Base-by-base conservation (phyloP, 2,113 vertebrate genomes). In the Naja naja region DNA sequence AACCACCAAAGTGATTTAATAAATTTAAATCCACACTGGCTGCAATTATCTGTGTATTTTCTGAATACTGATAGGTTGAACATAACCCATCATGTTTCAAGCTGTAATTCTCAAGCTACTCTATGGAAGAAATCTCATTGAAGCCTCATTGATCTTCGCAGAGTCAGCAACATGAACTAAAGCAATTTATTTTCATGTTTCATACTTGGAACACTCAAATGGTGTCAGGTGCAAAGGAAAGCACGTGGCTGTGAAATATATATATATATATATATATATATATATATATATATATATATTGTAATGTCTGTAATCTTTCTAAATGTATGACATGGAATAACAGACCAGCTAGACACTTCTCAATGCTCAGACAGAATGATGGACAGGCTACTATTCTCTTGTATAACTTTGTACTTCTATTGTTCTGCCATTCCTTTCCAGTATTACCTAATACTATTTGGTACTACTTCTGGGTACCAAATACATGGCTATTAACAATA, bases 11-110 rank as follows among this genome's bases (percentile, higher is more conserved):
- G 53, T 56, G 54, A 8, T 43, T 58, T 30, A 30, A 86, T 86
- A 58, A 55, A 91, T 47, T 91, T 47, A 91, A 86, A 54, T 25
- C 47, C 91, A 60, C 49, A 22, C 49, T 30, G 25, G 4, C 14
- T 55, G 58, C 60, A 55, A 23, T 88, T 22, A 64, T 69, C 25
- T 11, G 69, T 88, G 8, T 85, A n/a, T 47, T n/a, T 25, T 43
- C 20, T 69, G 58, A 69, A 92, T 92, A 88, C 56, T 43, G 91
- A 92, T 88, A 69, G 60, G 86, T 47, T 88, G 49, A n/a, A 92
- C 23, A 47, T 20, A 85, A 54, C 22, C 25, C 23, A 74, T 85
- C 52, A 47, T 56, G 52, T 11, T 53, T n/a, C 81, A 92, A 53
- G 25, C 6, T 85, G 52, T 3, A 47, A 6, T 85, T 92, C 34